phyloP scores from a whole-genome alignment of 2,797 vertebrate species.

The Echeneis naucrates region DNA sequence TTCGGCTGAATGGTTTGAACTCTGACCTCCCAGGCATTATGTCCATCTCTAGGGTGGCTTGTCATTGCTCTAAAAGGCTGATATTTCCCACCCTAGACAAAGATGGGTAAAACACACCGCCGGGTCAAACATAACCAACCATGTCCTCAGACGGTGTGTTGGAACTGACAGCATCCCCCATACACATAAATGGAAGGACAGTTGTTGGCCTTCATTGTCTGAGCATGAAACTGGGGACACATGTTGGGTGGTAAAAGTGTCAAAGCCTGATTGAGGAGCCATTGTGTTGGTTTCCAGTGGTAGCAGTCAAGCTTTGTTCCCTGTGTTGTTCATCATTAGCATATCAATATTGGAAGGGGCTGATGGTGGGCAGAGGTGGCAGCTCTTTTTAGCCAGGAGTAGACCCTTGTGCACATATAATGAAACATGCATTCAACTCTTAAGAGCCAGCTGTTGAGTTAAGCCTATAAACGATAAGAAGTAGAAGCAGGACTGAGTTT shows the following conservation, averaged over 20 bases:
- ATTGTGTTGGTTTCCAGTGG: constrained; percentile 81
- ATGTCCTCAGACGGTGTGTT: constrained; percentile 69
- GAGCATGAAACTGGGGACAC: constrained; percentile 81
- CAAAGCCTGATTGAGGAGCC: constrained; percentile 79
- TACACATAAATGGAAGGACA: constrained; percentile 64
- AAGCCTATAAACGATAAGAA: constrained; percentile 36
- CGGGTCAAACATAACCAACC: constrained; percentile 47
- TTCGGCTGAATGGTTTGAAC: constrained; percentile 78
- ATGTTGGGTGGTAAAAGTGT: constrained; percentile 89
- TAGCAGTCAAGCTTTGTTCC: constrained; percentile 79
- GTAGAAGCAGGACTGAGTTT: constrained; percentile 4
- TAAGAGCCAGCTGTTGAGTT: constrained; percentile 74
- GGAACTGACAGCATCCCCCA: constrained; percentile 57
- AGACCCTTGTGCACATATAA: constrained; percentile 65
- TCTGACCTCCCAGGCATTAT: constrained; percentile 71
- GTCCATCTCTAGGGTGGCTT: constrained; percentile 61
- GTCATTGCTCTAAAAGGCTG: constrained; percentile 70
- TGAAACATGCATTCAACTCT: constrained; percentile 52
- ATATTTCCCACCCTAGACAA: constrained; percentile 71
- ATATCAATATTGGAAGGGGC: constrained; percentile 86
- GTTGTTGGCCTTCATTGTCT: constrained; percentile 84
- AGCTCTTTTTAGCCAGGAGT: constrained; percentile 76
- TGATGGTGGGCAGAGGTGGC: constrained; percentile 74
- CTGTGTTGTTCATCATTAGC: constrained; percentile 86
- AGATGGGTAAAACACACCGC: constrained; percentile 54